These are phyloP conservation scores for Steatocranus sp. DNA, from an alignment of 2,797 vertebrate genomes.

Conservation along the genomic window DNA sequence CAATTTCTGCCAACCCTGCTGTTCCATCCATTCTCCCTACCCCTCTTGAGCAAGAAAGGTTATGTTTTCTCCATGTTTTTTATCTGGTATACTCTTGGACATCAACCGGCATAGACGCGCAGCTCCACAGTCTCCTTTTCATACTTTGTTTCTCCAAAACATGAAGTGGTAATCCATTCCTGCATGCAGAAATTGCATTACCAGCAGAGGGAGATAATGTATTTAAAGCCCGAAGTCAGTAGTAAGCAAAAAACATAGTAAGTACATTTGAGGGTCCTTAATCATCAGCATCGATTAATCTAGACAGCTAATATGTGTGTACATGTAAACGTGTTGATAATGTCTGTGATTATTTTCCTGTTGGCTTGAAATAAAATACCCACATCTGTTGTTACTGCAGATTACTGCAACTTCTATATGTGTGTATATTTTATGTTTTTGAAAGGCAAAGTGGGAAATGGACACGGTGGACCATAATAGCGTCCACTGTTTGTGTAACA, in stretches of 20 bases:
- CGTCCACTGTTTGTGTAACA: not conserved
- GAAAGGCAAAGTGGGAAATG: not conserved
- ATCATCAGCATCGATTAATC: fast-evolving
- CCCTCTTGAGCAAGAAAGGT: not conserved
- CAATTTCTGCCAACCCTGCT: not conserved
- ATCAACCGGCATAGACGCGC: not conserved
- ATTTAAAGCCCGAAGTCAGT: not conserved
- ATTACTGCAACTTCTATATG: not conserved
- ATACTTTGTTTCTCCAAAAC: not conserved
- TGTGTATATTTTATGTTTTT: not conserved
- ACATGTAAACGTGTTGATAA: not conserved
- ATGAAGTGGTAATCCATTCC: not conserved
- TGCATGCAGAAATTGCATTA: not conserved
- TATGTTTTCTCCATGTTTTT: not conserved
- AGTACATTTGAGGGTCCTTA: not conserved
- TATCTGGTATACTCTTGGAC: not conserved
- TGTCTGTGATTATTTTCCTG: not conserved
- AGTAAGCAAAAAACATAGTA: not conserved
- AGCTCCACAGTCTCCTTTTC: not conserved
- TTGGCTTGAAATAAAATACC: not conserved
- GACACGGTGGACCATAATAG: not conserved
- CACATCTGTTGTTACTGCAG: not conserved
- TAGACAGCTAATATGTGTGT: not conserved
- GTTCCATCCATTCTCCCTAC: not conserved
- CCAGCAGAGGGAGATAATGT: not conserved